A percentile compares a stretch with the other conserved stretches of the same genome.
Evolutionary conservation across 2,113 vertebrate species (phyloP).

Genomic region (Ia io): DNA sequence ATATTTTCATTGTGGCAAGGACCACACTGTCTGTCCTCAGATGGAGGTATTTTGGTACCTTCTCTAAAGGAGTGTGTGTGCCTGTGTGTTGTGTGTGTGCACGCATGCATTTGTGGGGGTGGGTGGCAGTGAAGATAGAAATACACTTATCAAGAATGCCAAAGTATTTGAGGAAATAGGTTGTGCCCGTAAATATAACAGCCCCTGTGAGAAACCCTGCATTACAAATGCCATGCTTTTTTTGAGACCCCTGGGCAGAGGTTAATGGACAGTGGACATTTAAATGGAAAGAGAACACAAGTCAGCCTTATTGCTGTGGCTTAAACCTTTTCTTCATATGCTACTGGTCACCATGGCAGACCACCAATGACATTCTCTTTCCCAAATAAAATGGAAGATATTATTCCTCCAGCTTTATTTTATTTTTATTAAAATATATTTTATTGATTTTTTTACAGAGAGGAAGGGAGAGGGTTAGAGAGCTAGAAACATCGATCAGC

Average conservation of each 20-base stretch:
- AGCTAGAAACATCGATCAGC: too few relatives aligned
- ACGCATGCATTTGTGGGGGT: background rate
- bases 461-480: too few relatives aligned
- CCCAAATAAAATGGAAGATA: background rate
- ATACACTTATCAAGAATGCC: background rate
- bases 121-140: background rate
- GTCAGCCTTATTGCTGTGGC: background rate
- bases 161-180: background rate
- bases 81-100: fast-evolving
- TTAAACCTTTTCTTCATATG: background rate
- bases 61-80: background rate
- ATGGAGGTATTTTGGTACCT: background rate
- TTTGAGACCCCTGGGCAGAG: background rate
- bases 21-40: background rate
- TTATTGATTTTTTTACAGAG: too few relatives aligned
- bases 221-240: background rate
- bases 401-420: background rate
- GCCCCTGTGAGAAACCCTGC: background rate
- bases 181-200: background rate
- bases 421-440: too few relatives aligned
- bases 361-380: background rate
- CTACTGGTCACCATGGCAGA: background rate
- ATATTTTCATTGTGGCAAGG: background rate
- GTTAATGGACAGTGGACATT: background rate
- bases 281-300: background rate